Base-by-base conservation (phyloP, 1,140 invertebrate genomes). In the Cataglyphis hispanica region DNA sequence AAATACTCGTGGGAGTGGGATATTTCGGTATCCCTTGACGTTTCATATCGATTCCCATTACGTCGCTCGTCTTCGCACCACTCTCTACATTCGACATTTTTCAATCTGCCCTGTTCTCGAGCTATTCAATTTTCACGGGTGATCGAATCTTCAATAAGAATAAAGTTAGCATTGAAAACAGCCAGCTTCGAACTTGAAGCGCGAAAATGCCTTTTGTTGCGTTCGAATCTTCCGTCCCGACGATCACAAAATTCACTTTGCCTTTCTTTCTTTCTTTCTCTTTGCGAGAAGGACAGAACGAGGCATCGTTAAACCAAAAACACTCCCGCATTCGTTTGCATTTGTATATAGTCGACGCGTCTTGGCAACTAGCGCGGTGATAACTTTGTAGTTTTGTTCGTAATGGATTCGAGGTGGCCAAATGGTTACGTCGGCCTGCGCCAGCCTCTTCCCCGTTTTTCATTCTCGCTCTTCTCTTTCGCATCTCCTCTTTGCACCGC, bases 391-490 rank as follows among this genome's bases (percentile, higher is more conserved):
- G 86, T 90, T 89, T 89, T 67, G 75, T 40, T 70, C 50, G 88
- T 87, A 90, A 90, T 90, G 86, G 86, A 90, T 89, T 89, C 89
- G 75, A 90, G 88, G 81, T 80, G 88, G 89, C 89, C 89, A 90
- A 90, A 90, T 87, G 88, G 88, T 89, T 89, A 89, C 86, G 80
- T 77, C 89, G 61, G 64, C 74, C 53, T 43, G 37, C 43, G 60
- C 66, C 34, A 46, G 31, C 69, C n/a, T 37, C 37, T 37, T 53
- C 56, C 27, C 66, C 31, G 22, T 31, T 50, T 50, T 56, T 58
- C 81, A 31, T 60, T 37, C 76, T 16, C 13, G 34, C 10, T 25
- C 37, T 22, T 40, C 63, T n/a, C 31, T n/a, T 43, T 22, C 27
- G 61, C 50, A 13, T 56, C 70, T n/a, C 69, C 58, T 81, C 67